These are phyloP conservation scores for Alexandromys fortis DNA, from an alignment of 2,113 vertebrate genomes.

Conservation along the genomic window DNA sequence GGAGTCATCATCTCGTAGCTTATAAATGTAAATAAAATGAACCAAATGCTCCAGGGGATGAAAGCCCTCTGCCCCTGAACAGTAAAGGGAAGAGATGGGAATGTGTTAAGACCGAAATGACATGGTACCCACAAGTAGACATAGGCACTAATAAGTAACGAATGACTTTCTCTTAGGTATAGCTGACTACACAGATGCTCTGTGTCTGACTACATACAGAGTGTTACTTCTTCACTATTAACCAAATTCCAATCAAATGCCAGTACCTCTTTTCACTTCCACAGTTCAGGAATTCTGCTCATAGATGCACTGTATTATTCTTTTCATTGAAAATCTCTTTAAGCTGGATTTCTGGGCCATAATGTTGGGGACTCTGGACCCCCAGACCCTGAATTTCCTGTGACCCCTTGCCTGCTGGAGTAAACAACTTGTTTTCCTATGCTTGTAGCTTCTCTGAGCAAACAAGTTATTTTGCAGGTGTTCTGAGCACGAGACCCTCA, in stretches of 20 bases:
- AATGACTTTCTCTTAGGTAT: constrained; percentile 53
- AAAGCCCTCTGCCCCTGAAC: neutral
- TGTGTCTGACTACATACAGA: constrained; percentile 58
- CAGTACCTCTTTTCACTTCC: neutral
- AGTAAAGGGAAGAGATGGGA: constrained; percentile 45
- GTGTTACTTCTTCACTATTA: constrained; percentile 59
- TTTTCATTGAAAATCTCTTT: constrained; percentile 3
- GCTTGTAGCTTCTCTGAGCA: too few relatives aligned
- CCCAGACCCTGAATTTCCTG: too few relatives aligned
- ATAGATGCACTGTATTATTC: neutral
- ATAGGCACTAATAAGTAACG: constrained; percentile 20
- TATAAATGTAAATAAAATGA: constrained; percentile 48
- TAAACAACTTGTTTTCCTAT: too few relatives aligned
- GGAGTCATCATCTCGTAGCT: neutral
- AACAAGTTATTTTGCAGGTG: too few relatives aligned
- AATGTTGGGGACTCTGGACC: neutral
- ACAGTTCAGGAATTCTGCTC: constrained; percentile 38
- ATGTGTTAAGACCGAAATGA: constrained; percentile 62
- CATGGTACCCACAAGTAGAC: constrained; percentile 30
- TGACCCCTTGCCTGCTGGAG: too few relatives aligned
- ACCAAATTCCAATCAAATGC: constrained; percentile 44
- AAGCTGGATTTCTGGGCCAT: neutral
- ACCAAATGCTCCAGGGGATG: constrained; percentile 49
- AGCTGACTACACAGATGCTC: constrained; percentile 65
- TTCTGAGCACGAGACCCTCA: too few relatives aligned